These are phyloP conservation scores for Synergus laeviventris DNA, from an alignment of 2,888 invertebrate species.

Conservation along the genomic window DNA sequence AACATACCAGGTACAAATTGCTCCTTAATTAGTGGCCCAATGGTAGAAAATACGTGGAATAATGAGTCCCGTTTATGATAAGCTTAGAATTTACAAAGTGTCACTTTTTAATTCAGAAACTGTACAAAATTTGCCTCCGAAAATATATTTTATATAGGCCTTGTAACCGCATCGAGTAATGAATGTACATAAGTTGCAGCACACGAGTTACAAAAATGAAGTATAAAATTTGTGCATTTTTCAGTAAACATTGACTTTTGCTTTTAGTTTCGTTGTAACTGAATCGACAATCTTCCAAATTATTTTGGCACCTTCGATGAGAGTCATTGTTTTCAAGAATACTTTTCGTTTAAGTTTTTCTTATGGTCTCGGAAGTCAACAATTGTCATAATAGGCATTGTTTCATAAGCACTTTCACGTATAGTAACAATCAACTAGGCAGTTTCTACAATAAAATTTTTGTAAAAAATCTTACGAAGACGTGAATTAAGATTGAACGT, in stretches of 20 bases:
- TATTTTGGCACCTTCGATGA: constrained; percentile 33
- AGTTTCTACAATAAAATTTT: constrained; percentile 18
- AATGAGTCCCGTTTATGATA: background rate
- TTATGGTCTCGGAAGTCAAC: background rate
- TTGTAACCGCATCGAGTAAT: constrained; percentile 15
- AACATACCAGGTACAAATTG: constrained; percentile 34
- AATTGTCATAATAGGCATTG: background rate
- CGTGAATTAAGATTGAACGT: background rate
- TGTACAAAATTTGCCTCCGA: background rate
- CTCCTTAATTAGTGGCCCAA: constrained; percentile 9
- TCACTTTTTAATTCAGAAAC: constrained; percentile 4
- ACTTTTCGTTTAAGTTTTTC: background rate
- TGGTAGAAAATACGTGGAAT: constrained; percentile 14
- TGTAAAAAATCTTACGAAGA: background rate
- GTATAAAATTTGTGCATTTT: constrained; percentile 33
- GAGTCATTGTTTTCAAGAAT: background rate
- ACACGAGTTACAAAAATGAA: constrained; percentile 14
- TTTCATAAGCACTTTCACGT: background rate
- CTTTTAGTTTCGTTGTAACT: constrained; percentile 25
- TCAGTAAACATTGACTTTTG: background rate
- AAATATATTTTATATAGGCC: constrained; percentile 34
- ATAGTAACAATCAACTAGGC: background rate
- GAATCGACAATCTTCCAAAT: constrained; percentile 8
- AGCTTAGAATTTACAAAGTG: background rate
- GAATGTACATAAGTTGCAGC: constrained; percentile 1